Evolutionary conservation across 2,797 vertebrate species (phyloP).

Genomic region (Crenuchus spilurus): DNA sequence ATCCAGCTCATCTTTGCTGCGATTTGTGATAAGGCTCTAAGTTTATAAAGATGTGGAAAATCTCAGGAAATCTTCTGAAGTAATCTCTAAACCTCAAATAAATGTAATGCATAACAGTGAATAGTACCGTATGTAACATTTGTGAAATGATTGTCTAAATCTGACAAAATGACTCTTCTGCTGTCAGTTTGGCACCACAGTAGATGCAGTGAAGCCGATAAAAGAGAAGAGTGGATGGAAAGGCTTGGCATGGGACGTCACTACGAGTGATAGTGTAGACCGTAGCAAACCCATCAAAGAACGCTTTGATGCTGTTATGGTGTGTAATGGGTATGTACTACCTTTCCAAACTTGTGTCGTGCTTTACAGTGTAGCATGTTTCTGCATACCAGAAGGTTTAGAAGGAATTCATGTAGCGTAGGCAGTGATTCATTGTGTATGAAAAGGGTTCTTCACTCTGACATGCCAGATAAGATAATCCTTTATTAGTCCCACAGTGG

Average conservation of each 20-base stretch:
- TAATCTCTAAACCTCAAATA: too few species aligned
- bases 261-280: slow-evolving; percentile 38
- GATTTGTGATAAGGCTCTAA: background rate
- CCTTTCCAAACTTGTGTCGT: background rate
- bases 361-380: background rate
- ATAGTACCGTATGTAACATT: background rate
- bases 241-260: slow-evolving; percentile 65
- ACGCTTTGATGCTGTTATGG: slow-evolving; percentile 71
- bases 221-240: slow-evolving; percentile 46
- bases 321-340: slow-evolving; percentile 72
- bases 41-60: background rate
- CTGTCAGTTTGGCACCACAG: slow-evolving; percentile 63
- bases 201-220: slow-evolving; percentile 63
- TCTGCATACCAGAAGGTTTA: background rate
- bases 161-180: background rate
- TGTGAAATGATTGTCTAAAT: background rate
- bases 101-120: background rate
- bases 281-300: slow-evolving; percentile 48
- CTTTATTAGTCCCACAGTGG: too few species aligned
- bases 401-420: background rate
- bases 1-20: background rate
- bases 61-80: too few species aligned
- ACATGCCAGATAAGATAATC: too few species aligned
- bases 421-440: background rate
- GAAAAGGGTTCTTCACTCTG: too few species aligned